Conservation (phyloP, 2,797 vertebrate genomes). For the Pseudomugil tenellus region DNA sequence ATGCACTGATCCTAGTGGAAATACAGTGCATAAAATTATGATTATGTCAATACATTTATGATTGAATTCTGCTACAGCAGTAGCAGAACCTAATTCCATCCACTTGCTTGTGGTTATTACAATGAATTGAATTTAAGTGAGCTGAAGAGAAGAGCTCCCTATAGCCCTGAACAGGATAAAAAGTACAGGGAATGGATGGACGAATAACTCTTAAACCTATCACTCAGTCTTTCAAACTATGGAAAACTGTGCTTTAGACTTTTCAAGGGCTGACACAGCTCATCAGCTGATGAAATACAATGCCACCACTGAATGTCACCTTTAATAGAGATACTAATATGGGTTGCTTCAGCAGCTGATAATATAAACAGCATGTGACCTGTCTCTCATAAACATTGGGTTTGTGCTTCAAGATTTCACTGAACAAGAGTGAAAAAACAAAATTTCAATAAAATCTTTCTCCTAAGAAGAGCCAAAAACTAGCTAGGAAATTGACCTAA, state of each 20-base stretch:
- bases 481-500: slow-evolving; percentile 29
- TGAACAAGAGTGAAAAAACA: slow-evolving; percentile 43
- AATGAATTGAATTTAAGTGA: slow-evolving; percentile 1
- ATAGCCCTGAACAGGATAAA: slow-evolving; percentile 15
- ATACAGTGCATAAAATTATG: neutral
- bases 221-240: slow-evolving; percentile 34
- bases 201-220: slow-evolving; percentile 27
- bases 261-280: slow-evolving; percentile 30
- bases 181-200: slow-evolving; percentile 11
- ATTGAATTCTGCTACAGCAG: neutral
- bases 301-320: slow-evolving; percentile 41
- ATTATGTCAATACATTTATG: neutral
- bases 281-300: slow-evolving; percentile 39
- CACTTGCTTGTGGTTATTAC: slow-evolving; percentile 5
- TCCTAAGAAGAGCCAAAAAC: slow-evolving; percentile 19
- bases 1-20: neutral
- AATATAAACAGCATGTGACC: slow-evolving; percentile 33
- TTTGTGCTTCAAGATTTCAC: slow-evolving; percentile 51
- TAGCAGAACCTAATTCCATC: neutral
- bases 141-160: neutral
- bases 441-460: slow-evolving; percentile 37
- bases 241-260: slow-evolving; percentile 17
- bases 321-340: slow-evolving; percentile 33
- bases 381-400: slow-evolving; percentile 13
- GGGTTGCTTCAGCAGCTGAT: slow-evolving; percentile 35